Base-by-base conservation (phyloP, 2,797 vertebrate species). In the Catamblyrhynchus diadema region DNA sequence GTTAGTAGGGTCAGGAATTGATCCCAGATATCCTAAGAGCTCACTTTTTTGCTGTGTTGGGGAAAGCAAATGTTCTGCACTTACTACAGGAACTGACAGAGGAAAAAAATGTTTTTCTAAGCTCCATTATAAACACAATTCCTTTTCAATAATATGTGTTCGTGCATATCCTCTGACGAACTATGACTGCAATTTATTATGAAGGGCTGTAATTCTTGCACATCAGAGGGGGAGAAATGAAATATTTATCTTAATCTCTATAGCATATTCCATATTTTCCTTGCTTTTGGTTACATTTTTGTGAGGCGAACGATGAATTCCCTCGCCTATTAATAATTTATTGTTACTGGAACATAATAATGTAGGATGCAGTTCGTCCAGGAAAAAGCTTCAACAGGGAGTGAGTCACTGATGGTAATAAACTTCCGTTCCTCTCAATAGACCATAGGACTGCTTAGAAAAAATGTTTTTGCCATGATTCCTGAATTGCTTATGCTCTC, bases 341-440 rank as follows among this genome's bases (percentile, higher is more conserved):
- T 96, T 95, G 94, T 96, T 97, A 94, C 94, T 96, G 95, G 96
- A 96, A 97, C 73, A 81, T 95, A 91, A 93, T 89, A 95, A 83
- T 0, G 4, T 62, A 87, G 79, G 94, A 93, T 0, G 1, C 50
- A 91, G 92, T 81, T 94, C 27, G 1, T 96, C 94, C 94, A 95
- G 95, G 95, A 97, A 97, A 97, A 96, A 90, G 44, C 92, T 96
- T 94, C 88, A 96, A 45, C 72, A 54, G 66, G 32, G 81, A 95
- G 77, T 97, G 95, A 97, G 84, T 97, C 96, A 97, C 6, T 71
- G 84, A 89, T 94, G 95, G 91, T 91, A 95, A 96, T 96, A 95
- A 97, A 96, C 95, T 97, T 96, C 94, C 41, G 50, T 92, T 86
- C 91, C 84, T 95, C 93, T 96, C 92, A 78, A 35, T 83, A 97